Base-by-base conservation (phyloP, 92 coral and sea anemone species). In the Actinostola sp. region DNA sequence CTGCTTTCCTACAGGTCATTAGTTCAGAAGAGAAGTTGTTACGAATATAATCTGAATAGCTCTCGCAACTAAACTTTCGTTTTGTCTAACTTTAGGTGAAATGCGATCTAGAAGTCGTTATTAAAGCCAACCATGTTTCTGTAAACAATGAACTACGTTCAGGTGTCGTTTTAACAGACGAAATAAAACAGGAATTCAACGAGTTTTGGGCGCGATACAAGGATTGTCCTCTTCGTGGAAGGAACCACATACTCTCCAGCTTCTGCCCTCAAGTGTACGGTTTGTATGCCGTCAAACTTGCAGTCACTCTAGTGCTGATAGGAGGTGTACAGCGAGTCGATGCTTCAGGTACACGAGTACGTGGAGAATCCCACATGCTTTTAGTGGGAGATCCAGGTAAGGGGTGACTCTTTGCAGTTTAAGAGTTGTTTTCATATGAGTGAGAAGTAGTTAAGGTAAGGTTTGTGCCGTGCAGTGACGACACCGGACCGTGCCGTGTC, bases 321-420 rank as follows among this genome's bases (percentile, higher is more conserved):
- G 98, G 98, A 39, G 98, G 98, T 24, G 98, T 93, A 8, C 93
- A 84, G 64, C 70, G 97, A 54, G 81, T 91, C 29, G 98, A 88
- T 51, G 73, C 82, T 6, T 81, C 93, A 31, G 98, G 98, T 38
- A 91, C 92, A 3, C 85, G 93, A 14, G 98, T 93, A 19, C 88
- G 98, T 11, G 98, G 98, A 52, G 98, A 93, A 69, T 79, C 97
- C 5, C 98, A 93, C 64, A 63, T 93, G 68, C 83, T 93, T n/a
- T 63, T 93, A 51, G 97, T 93, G 8, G 98, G 98, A 48, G 98
- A 93, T 68, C 98, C 98, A 80, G 98, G 98, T 93, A 83, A 52
- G 74, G 34, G 10, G 14, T n/a, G n/a, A n/a, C n/a, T n/a, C n/a
- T n/a, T n/a, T n/a, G n/a, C n/a, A n/a, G n/a, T n/a, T n/a, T n/a